These are phyloP conservation scores for Carpatolechia fugitivella DNA, from an alignment of 2,888 invertebrate species.

Conservation along the genomic window DNA sequence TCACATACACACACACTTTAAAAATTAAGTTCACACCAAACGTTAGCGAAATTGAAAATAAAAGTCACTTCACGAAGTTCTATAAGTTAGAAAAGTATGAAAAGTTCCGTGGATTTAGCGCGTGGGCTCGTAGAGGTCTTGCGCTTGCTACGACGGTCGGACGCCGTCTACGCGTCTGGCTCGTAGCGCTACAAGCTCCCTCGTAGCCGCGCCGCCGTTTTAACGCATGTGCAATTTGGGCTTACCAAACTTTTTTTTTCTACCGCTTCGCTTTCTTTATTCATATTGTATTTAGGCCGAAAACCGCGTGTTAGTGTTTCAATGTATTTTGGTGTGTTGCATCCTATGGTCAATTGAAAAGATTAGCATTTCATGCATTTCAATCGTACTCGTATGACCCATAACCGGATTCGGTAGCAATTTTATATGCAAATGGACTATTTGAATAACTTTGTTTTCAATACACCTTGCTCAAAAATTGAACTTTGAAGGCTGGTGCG, in stretches of 20 bases:
- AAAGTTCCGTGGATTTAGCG: conserved; percentile 59
- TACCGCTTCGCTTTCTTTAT: not conserved
- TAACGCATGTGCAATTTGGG: conserved; percentile 70
- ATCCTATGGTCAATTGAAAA: conserved; percentile 44
- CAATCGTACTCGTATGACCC: conserved; percentile 37
- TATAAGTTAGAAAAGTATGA: conserved; percentile 62
- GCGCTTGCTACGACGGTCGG: conserved; percentile 58
- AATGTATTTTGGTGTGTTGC: conserved; percentile 32
- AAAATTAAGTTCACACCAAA: conserved; percentile 34
- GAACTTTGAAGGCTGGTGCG: too few species aligned
- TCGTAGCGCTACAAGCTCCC: conserved; percentile 49
- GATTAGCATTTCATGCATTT: conserved; percentile 60
- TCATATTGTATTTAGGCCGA: conserved; percentile 26
- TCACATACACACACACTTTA: conserved; percentile 28
- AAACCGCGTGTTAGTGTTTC: conserved; percentile 23
- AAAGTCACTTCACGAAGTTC: conserved; percentile 35
- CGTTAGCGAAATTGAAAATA: conserved; percentile 25
- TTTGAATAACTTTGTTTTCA: not conserved
- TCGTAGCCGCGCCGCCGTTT: conserved; percentile 42
- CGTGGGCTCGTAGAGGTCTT: conserved; percentile 53
- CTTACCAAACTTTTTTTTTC: conserved; percentile 21
- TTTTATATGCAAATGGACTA: not conserved
- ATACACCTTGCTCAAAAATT: too few species aligned
- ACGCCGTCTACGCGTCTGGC: conserved; percentile 52
- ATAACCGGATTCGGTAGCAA: conserved; percentile 28